Percentiles rank a stretch among this genome's conserved stretches.
phyloP scores from a whole-genome alignment of 1,140 invertebrate species.

The Diachasma alloeum region DNA sequence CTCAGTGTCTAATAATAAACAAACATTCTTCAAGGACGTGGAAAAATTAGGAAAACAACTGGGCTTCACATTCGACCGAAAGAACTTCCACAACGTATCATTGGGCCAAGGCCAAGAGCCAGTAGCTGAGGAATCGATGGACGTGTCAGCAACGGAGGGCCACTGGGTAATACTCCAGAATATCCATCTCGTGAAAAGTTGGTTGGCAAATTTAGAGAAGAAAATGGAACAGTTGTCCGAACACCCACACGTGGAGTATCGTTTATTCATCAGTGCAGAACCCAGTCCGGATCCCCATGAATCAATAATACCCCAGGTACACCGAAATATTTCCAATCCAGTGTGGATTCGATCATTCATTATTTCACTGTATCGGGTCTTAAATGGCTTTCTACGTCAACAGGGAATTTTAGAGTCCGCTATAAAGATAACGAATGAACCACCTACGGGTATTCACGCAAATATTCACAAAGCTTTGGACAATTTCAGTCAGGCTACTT shows the following conservation, averaged over 20 bases:
- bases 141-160: conserved; percentile 77
- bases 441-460: conserved; percentile 92
- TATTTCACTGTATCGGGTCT: neutral
- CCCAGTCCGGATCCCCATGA: conserved; percentile 68
- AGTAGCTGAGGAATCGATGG: conserved; percentile 88
- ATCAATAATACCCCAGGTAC: conserved; percentile 75
- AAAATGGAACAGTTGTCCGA: conserved; percentile 83
- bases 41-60: conserved; percentile 80
- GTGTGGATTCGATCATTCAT: neutral
- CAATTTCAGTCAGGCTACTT: conserved; percentile 92
- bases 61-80: conserved; percentile 81
- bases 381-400: neutral
- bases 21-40: conserved; percentile 69
- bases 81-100: conserved; percentile 93
- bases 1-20: neutral
- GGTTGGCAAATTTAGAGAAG: conserved; percentile 89
- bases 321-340: neutral
- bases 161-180: conserved; percentile 95
- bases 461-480: conserved; percentile 94
- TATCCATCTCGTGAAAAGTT: conserved; percentile 89
- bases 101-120: conserved; percentile 94
- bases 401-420: conserved; percentile 91
- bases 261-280: conserved; percentile 78
- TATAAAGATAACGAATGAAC: conserved; percentile 97
- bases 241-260: conserved; percentile 69